These are phyloP conservation scores for Perodicticus potto DNA, from an alignment of 2,797 vertebrate species.

Conservation along the genomic window DNA sequence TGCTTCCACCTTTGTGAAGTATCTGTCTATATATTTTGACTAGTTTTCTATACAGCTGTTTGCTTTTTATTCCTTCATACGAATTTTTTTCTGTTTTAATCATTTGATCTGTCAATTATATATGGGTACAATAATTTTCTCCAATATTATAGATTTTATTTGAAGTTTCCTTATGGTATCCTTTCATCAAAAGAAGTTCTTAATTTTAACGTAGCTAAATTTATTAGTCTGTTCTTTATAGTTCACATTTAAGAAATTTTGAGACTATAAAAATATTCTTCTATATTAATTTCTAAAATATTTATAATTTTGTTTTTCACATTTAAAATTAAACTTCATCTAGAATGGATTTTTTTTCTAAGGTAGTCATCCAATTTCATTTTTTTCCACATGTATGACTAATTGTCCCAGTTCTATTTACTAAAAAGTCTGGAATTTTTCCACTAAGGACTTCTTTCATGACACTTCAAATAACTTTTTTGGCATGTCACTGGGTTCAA, in stretches of 20 bases:
- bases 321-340: not conserved
- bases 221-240: not conserved
- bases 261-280: not conserved
- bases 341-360: not conserved
- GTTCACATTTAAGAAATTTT: not conserved
- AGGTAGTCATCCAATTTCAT: not conserved
- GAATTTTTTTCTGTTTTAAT: not conserved
- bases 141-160: not conserved
- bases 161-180: not conserved
- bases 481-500: not conserved
- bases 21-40: not conserved
- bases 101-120: not conserved
- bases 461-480: not conserved
- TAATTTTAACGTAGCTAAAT: not conserved
- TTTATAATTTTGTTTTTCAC: constrained; percentile 42
- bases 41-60: not conserved
- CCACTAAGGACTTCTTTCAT: not conserved
- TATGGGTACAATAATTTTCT: not conserved
- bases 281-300: not conserved
- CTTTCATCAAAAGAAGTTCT: not conserved
- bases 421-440: constrained; percentile 4
- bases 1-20: not conserved
- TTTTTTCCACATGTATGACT: not conserved
- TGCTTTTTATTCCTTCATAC: not conserved
- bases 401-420: not conserved